These are phyloP conservation scores for Idaea aversata DNA, from an alignment of 2,888 invertebrate species.

Conservation along the genomic window DNA sequence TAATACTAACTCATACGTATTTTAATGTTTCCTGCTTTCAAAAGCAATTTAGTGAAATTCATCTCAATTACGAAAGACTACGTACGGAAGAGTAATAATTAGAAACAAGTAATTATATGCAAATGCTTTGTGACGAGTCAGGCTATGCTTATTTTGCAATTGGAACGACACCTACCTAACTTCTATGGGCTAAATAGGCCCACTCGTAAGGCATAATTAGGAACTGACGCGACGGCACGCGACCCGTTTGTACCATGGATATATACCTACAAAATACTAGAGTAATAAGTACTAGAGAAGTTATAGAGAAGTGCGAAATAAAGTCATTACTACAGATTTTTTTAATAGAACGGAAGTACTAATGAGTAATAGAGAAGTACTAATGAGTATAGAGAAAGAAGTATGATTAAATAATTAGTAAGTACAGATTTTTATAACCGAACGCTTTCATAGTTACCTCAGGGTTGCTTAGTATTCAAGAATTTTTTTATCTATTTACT, in stretches of 20 bases:
- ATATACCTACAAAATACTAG: not conserved
- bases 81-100: constrained; percentile 46
- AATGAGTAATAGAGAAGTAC: too few species aligned
- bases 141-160: constrained; percentile 65
- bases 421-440: too few species aligned
- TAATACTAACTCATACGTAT: not conserved
- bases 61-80: not conserved
- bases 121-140: constrained; percentile 58
- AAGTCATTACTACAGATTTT: too few species aligned
- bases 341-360: too few species aligned
- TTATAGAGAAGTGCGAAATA: too few species aligned
- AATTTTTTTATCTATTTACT: too few species aligned
- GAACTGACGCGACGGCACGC: constrained; percentile 25
- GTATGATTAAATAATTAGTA: too few species aligned
- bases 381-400: too few species aligned
- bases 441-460: too few species aligned
- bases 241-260: not conserved
- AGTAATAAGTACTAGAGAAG: too few species aligned
- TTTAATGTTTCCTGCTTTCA: constrained; percentile 1
- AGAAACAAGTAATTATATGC: constrained; percentile 74
- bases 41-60: constrained; percentile 1
- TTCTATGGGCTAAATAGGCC: constrained; percentile 27
- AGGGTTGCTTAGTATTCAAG: too few species aligned
- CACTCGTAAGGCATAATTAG: constrained; percentile 22
- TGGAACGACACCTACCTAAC: constrained; percentile 61